These are phyloP conservation scores for Azorinus chamasolen DNA, from an alignment of 2,888 invertebrate species.

Conservation along the genomic window DNA sequence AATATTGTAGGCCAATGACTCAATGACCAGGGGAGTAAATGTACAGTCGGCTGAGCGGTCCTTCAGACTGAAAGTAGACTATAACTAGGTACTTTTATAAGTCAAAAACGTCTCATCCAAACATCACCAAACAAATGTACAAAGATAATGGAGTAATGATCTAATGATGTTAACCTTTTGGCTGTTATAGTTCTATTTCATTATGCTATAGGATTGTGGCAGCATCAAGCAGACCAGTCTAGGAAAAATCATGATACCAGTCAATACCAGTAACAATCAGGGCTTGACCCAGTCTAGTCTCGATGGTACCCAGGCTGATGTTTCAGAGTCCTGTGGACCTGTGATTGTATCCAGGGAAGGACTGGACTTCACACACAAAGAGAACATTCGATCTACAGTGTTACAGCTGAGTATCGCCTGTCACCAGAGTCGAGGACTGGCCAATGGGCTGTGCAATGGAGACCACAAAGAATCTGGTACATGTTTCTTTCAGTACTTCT, in stretches of 20 bases:
- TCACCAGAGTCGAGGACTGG: constrained; percentile 58
- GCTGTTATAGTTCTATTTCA: no score
- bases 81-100: no score
- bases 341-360: constrained; percentile 95
- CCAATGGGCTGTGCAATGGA: constrained; percentile 81
- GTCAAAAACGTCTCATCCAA: no score
- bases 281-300: constrained; percentile 86
- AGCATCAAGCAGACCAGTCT: constrained; percentile 79
- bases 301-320: constrained; percentile 56
- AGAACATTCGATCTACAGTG: constrained; percentile 93
- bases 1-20: no score
- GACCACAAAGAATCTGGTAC: constrained; percentile 13
- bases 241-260: constrained; percentile 82
- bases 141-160: no score
- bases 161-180: no score
- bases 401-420: constrained; percentile 91
- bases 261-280: constrained; percentile 72
- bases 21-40: no score
- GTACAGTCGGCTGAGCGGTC: no score
- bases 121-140: no score
- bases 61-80: no score
- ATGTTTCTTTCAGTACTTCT: no score
- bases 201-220: constrained; percentile 54
- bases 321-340: constrained; percentile 87
- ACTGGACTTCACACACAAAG: constrained; percentile 92